Evolutionary conservation across 2,797 vertebrate genomes (phyloP), one percentile per base, ranked within the genome.

Genomic region (Thamnophis elegans): DNA sequence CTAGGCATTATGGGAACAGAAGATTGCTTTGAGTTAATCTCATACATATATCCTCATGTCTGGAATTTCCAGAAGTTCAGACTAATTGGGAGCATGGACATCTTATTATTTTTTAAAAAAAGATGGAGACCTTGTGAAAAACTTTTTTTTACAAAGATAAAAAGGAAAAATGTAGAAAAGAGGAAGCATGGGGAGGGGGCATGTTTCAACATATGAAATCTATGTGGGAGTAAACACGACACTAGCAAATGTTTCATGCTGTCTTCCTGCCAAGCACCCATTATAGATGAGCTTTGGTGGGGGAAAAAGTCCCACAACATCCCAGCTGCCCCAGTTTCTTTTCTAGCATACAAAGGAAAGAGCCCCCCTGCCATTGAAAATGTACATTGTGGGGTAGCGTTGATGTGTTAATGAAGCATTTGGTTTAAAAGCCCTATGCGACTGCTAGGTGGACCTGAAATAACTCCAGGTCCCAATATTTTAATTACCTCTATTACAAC

Each of bases 401-500:
- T 93, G 11, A 55, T 91, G 65, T 93, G 65, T 87, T 95, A 94
- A 94, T 78, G 87, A 96, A 93, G 92, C 94, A 94, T 54, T 82
- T 28, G 93, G 55, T 93, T 95, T 91, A 92, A 95, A 96, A 96
- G 95, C 92, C 65, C 87, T 91, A 36, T 89, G 86, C 90, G 96
- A 96, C 85, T 92, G 91, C 91, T 87, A 78, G 26, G 32, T 51
- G 59, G 91, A 95, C 89, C 94, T 94, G 96, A 97, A 97, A 96
- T 95, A 96, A 93, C 90, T 91, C 56, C 87, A 96, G 95, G 56
- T 96, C 94, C 95, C 95, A 91, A 92, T 96, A 92, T 96, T 96
- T 96, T 96, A 97, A 97, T 97, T 97, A 97, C 97, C 94, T 96
- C 92, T 86, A 94, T 93, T 94, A 90, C 90, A 94, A 97, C 0